A percentile compares a stretch with the other conserved stretches of the same genome.
These are phyloP conservation scores for Artibeus jamaicensis DNA, from an alignment of 2,797 vertebrate genomes.

Conservation along the genomic window DNA sequence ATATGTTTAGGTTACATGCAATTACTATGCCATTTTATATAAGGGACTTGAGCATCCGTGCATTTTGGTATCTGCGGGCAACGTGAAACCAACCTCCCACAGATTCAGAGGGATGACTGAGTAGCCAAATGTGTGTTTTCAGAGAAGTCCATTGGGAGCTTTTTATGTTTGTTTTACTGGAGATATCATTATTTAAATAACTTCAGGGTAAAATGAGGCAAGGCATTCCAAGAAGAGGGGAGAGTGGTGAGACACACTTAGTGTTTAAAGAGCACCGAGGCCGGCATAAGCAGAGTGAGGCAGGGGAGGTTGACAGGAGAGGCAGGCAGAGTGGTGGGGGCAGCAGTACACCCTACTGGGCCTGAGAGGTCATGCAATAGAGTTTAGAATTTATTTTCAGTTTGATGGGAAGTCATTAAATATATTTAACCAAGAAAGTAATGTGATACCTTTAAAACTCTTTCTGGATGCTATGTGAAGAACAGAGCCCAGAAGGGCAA, in stretches of 20 bases:
- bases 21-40: neutral
- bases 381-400: neutral
- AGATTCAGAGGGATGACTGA: neutral
- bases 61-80: neutral
- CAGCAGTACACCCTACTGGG: no score
- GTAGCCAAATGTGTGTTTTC: neutral
- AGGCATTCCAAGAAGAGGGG: neutral
- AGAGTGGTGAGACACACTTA: neutral
- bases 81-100: neutral
- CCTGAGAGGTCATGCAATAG: neutral
- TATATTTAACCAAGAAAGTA: neutral
- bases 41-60: neutral
- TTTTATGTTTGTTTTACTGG: neutral
- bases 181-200: neutral
- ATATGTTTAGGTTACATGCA: neutral
- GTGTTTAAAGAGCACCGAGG: neutral
- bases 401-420: neutral
- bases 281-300: neutral
- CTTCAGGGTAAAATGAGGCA: neutral
- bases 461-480: neutral
- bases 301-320: fast-evolving
- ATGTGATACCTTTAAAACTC: neutral
- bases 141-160: neutral
- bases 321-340: neutral
- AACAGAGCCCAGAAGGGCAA: neutral